These are phyloP conservation scores for Lates japonicus DNA, from an alignment of 2,797 vertebrate species.

Conservation along the genomic window DNA sequence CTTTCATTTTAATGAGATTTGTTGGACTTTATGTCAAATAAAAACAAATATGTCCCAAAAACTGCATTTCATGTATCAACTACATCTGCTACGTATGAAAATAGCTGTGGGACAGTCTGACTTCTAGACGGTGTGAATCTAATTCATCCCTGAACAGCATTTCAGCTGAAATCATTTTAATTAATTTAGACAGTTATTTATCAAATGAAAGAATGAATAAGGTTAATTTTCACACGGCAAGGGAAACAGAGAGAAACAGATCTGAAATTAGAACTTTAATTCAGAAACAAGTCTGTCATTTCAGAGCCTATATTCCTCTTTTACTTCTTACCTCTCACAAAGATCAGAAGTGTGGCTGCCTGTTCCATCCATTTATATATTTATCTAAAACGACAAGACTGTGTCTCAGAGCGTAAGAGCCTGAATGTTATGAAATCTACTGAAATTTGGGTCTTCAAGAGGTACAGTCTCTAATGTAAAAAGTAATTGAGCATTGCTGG, in stretches of 20 bases:
- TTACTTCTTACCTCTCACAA: neutral
- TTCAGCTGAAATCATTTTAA: slow-evolving; percentile 6
- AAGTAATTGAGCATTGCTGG: neutral
- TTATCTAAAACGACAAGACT: neutral
- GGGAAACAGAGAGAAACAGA: neutral
- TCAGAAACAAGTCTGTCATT: neutral
- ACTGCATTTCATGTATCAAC: slow-evolving; percentile 26
- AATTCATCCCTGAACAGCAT: neutral
- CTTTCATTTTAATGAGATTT: slow-evolving; percentile 68
- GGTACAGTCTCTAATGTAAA: neutral
- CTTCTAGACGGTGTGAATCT: slow-evolving; percentile 8
- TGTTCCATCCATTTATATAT: neutral
- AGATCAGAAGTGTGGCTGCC: neutral
- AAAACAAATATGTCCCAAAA: slow-evolving; percentile 49
- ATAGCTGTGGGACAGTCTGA: slow-evolving; percentile 2
- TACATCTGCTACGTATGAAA: slow-evolving; percentile 8
- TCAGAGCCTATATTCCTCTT: neutral
- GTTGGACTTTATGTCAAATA: slow-evolving; percentile 47
- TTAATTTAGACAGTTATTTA: slow-evolving; percentile 26
- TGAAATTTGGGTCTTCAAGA: neutral
- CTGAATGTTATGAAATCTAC: neutral
- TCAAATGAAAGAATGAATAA: slow-evolving; percentile 43
- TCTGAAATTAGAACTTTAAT: neutral
- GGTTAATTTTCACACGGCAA: slow-evolving; percentile 17
- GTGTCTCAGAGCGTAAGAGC: neutral